Percentiles rank a stretch among this genome's conserved stretches.
These are phyloP conservation scores for Cossypha heuglini DNA, from an alignment of 2,797 vertebrate species.

Conservation along the genomic window DNA sequence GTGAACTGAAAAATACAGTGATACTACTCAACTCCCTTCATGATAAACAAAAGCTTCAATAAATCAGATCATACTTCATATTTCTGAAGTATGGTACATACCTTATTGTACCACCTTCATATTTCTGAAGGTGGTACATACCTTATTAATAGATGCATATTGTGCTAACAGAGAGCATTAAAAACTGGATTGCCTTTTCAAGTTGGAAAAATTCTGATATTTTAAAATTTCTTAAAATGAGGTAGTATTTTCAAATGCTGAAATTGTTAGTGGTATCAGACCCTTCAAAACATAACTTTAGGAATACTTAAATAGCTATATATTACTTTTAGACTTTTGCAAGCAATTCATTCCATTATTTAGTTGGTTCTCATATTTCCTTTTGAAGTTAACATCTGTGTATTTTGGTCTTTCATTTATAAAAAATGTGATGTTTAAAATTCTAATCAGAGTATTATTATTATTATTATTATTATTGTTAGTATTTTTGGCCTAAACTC, in stretches of 20 bases:
- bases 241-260: neutral
- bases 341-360: neutral
- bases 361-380: neutral
- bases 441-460: neutral
- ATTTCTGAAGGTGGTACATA: neutral
- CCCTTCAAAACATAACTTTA: neutral
- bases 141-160: neutral
- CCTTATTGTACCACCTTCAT: no score
- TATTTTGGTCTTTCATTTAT: neutral
- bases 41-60: neutral
- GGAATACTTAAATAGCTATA: neutral
- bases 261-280: neutral
- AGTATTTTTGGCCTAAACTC: neutral
- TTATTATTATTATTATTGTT: neutral
- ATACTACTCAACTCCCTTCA: fast-evolving
- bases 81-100: no score
- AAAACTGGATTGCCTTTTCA: neutral
- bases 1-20: neutral
- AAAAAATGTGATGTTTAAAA: neutral
- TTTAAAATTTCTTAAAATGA: neutral
- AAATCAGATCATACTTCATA: neutral
- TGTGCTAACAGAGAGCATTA: neutral
- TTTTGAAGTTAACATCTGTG: neutral
- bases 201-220: neutral
- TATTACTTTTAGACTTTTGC: neutral